These are phyloP conservation scores for Herpetotheres cachinnans DNA, from an alignment of 2,113 vertebrate species.

Conservation along the genomic window DNA sequence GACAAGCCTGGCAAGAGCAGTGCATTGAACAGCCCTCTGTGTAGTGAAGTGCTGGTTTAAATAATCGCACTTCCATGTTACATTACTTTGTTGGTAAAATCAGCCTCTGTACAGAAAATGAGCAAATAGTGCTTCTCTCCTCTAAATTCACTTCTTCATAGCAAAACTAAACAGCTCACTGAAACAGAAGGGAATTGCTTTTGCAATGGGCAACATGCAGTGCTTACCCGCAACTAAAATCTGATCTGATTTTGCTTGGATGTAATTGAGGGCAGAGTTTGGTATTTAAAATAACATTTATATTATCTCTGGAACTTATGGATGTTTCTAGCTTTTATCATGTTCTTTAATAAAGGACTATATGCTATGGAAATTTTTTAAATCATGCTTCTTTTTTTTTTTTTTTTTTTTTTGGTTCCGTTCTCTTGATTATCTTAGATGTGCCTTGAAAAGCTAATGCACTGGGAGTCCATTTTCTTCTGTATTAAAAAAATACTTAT, in stretches of 20 bases:
- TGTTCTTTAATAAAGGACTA: constrained; percentile 7
- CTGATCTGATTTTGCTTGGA: constrained; percentile 19
- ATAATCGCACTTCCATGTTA: constrained; percentile 69
- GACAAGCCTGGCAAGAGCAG: constrained; percentile 69
- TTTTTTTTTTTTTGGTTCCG: not conserved
- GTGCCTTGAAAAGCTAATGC: constrained; percentile 1
- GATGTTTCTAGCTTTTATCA: not conserved
- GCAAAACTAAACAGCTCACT: constrained; percentile 42
- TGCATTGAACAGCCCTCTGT: constrained; percentile 58
- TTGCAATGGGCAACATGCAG: not conserved
- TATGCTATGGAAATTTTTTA: not conserved
- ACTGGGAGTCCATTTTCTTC: not conserved
- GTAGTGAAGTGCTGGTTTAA: constrained; percentile 64
- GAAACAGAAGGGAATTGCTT: constrained; percentile 38
- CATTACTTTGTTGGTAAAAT: constrained; percentile 73
- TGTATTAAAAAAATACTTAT: not conserved
- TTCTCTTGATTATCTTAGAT: not conserved
- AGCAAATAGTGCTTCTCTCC: constrained; percentile 34
- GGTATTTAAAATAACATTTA: constrained; percentile 56
- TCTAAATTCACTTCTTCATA: constrained; percentile 46
- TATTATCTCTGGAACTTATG: not conserved
- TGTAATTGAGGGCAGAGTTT: constrained; percentile 47
- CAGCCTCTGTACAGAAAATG: constrained; percentile 56
- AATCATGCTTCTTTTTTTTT: not conserved
- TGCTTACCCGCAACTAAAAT: constrained; percentile 2